Percentiles rank a stretch among this genome's conserved stretches.
Conservation (phyloP, 2,113 vertebrate species). For the Syrrhaptes paradoxus region DNA sequence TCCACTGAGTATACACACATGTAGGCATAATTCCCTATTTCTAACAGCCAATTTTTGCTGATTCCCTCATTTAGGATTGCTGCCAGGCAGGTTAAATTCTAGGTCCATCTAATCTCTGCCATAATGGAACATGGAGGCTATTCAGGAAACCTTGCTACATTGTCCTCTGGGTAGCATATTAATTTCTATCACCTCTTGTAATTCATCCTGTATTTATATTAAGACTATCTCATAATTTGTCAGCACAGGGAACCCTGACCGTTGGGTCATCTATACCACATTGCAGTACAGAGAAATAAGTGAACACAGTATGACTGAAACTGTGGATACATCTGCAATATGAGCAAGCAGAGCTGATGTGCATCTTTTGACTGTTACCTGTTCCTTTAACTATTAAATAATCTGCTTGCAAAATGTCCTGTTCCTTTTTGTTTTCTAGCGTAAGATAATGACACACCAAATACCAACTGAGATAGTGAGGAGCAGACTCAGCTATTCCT, state of each 20-base stretch:
- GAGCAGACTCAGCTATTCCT: neutral
- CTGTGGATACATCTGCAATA: neutral
- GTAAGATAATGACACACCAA: neutral
- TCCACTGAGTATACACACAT: neutral
- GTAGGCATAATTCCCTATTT: neutral
- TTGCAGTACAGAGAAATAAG: neutral
- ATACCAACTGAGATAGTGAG: neutral
- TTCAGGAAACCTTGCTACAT: neutral
- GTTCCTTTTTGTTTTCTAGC: neutral
- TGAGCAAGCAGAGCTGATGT: neutral
- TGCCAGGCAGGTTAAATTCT: slow-evolving; percentile 5
- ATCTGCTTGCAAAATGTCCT: neutral
- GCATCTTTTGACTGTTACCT: neutral
- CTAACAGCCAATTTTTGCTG: neutral
- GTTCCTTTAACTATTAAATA: neutral
- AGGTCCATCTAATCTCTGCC: neutral
- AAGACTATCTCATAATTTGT: neutral
- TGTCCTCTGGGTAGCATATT: neutral
- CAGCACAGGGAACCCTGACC: neutral
- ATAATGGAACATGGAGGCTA: neutral
- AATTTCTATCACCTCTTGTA: neutral
- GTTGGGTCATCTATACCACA: accelerated
- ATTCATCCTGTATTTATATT: neutral
- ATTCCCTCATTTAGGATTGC: neutral
- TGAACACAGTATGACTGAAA: neutral